Percentiles rank a stretch among this genome's conserved stretches.
Conservation (phyloP, 2,797 vertebrate genomes). For the Falco berigora region DNA sequence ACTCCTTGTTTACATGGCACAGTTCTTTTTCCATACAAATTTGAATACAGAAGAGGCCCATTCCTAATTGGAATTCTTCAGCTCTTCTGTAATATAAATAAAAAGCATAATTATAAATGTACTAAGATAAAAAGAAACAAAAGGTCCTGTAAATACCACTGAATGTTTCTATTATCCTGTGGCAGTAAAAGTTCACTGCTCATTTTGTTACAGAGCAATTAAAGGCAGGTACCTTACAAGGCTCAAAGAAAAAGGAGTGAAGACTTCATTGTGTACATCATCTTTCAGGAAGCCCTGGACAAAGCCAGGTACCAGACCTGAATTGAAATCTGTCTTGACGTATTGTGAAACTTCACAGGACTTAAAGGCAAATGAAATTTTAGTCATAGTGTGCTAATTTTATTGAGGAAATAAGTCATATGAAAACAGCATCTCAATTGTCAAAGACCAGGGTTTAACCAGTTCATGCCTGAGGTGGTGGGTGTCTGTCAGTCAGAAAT, state of each 20-base stretch:
- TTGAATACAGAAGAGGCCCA: background rate
- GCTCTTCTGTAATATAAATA: background rate
- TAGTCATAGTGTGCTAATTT: background rate
- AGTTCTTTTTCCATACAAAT: background rate
- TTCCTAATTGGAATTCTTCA: background rate
- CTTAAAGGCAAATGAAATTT: background rate
- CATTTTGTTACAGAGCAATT: conserved; percentile 12
- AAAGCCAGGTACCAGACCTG: background rate
- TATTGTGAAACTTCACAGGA: background rate
- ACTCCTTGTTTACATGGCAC: background rate
- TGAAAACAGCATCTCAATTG: background rate
- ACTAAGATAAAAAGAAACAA: conserved; percentile 36
- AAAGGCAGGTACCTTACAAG: conserved; percentile 2
- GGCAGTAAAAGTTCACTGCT: background rate
- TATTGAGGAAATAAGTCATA: background rate
- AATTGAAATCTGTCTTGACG: background rate
- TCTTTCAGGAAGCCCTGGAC: background rate
- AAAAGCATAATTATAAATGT: background rate
- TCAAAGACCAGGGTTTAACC: background rate
- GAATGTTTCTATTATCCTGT: background rate
- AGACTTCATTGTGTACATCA: background rate
- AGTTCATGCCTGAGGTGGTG: background rate
- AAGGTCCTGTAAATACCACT: conserved; percentile 23
- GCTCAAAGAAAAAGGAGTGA: background rate
- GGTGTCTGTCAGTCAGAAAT: background rate